phyloP scores from a whole-genome alignment of 2,888 invertebrate genomes.

The Epistrophe eligans region DNA sequence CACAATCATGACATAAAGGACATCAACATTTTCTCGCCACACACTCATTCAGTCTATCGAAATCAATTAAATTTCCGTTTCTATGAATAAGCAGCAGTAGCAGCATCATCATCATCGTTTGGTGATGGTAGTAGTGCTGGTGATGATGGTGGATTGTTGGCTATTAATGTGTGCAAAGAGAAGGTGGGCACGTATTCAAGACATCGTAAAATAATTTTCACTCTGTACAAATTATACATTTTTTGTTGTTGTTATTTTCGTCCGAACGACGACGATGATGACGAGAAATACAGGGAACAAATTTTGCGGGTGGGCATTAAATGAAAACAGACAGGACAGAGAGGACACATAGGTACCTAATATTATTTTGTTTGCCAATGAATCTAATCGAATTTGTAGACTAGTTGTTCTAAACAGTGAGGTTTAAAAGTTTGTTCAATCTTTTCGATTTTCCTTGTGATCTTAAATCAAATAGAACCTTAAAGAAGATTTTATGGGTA shows the following conservation, averaged over 20 bases:
- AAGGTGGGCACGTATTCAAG: constrained; percentile 16
- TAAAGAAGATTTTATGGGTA: no score
- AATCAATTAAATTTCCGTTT: constrained; percentile 25
- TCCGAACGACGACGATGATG: neutral
- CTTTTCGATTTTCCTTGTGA: neutral
- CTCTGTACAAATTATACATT: constrained; percentile 7
- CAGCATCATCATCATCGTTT: neutral
- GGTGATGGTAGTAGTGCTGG: neutral
- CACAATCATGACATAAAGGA: constrained; percentile 29
- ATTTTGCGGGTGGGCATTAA: neutral
- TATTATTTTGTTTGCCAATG: neutral
- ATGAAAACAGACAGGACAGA: neutral
- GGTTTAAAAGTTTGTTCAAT: neutral
- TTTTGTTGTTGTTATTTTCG: neutral
- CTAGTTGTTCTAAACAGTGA: neutral
- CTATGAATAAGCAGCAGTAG: constrained; percentile 11
- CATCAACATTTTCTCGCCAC: constrained; percentile 27
- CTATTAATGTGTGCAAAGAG: neutral
- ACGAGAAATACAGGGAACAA: neutral
- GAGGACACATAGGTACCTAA: neutral
- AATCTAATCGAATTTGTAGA: neutral
- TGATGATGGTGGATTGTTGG: neutral
- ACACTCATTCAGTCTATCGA: constrained; percentile 16
- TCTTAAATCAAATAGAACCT: no score
- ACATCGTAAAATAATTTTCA: constrained; percentile 31